A percentile compares a stretch with the other conserved stretches of the same genome.
Evolutionary conservation across 2,113 vertebrate species (phyloP).

Genomic region (Xenopus borealis): DNA sequence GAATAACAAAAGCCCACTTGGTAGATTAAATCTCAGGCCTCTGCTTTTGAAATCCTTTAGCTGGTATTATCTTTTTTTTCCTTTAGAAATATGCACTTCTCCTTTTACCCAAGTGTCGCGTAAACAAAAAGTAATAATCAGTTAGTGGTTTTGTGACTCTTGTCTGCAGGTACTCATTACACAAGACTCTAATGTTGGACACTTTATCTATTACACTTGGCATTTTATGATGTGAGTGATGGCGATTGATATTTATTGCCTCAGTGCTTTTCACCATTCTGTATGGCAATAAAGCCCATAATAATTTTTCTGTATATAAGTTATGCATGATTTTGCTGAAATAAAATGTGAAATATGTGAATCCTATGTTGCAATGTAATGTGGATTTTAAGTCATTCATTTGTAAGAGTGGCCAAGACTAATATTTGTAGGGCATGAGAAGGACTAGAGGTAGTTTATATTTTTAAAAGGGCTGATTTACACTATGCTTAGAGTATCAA

Average conservation of each 20-base stretch:
- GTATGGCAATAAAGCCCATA: constrained; percentile 25
- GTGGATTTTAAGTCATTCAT: constrained; percentile 19
- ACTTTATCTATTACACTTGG: constrained; percentile 35
- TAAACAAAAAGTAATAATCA: too few species aligned
- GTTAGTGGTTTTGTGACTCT: too few species aligned
- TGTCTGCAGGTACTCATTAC: constrained; percentile 10
- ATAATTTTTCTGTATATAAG: constrained; percentile 23
- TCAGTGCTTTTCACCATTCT: constrained; percentile 25
- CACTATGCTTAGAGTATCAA: not conserved
- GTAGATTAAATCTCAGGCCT: too few species aligned
- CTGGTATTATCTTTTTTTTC: too few species aligned
- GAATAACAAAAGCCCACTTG: too few species aligned
- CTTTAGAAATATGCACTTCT: too few species aligned
- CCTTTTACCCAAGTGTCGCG: too few species aligned
- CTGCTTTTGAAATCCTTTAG: too few species aligned
- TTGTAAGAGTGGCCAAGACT: constrained; percentile 16
- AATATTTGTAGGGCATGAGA: constrained; percentile 16
- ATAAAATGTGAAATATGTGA: constrained; percentile 25
- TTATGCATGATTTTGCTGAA: constrained; percentile 35
- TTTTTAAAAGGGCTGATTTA: not conserved
- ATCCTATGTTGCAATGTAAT: constrained; percentile 21
- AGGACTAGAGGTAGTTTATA: not conserved
- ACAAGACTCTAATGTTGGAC: constrained; percentile 16
- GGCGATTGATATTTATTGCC: constrained; percentile 31
- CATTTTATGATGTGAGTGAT: constrained; percentile 23